These are phyloP conservation scores for Agelastica alni DNA, from an alignment of 2,888 invertebrate species.

Conservation along the genomic window DNA sequence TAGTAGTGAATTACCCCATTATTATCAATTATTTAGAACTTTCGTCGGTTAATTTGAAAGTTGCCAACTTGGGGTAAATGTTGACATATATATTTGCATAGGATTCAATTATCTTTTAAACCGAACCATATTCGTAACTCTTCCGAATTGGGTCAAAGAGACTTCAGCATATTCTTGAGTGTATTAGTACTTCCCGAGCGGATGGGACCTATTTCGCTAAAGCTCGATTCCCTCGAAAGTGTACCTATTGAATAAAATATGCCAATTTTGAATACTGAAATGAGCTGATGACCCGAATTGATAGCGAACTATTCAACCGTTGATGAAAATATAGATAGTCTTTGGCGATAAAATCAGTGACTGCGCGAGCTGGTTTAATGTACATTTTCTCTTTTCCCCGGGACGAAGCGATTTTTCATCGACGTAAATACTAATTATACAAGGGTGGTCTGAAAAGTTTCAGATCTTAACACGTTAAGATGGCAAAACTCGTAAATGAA, in stretches of 20 bases:
- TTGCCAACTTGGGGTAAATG: no score
- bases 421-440: no score
- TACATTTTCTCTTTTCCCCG: neutral
- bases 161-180: conserved; percentile 19
- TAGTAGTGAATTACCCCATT: no score
- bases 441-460: no score
- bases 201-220: conserved; percentile 17
- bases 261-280: conserved; percentile 23
- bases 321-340: conserved; percentile 22
- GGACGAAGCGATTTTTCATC: neutral
- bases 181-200: conserved; percentile 17
- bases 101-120: conserved; percentile 13
- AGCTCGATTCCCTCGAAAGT: conserved; percentile 7
- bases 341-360: conserved; percentile 10
- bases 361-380: neutral
- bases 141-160: conserved; percentile 19
- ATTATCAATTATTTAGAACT: no score
- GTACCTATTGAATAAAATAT: conserved; percentile 22
- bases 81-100: conserved; percentile 11
- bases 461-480: no score
- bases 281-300: conserved; percentile 23
- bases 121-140: conserved; percentile 3
- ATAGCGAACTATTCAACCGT: conserved; percentile 19
- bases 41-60: no score
- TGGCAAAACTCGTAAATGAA: no score